Percentiles rank a stretch among this genome's conserved stretches.
These are phyloP conservation scores for Anthophora plumipes DNA, from an alignment of 2,888 invertebrate genomes.

Conservation along the genomic window DNA sequence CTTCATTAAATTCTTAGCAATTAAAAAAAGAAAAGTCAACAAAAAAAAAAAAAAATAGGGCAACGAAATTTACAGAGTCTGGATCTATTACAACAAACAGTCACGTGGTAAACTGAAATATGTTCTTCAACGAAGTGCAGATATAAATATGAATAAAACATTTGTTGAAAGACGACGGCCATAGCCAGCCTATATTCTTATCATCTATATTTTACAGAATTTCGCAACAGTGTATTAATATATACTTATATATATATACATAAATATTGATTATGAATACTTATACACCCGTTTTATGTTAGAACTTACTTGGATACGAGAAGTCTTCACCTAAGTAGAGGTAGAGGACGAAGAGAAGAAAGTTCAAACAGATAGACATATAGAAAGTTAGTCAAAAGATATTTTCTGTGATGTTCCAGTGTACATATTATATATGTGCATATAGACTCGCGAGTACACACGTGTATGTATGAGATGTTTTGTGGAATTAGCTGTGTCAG, in stretches of 20 bases:
- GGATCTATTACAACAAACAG: not conserved
- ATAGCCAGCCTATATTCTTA: conserved; percentile 72
- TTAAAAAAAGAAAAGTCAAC: too few species aligned
- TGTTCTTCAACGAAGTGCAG: conserved; percentile 25
- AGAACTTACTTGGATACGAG: conserved; percentile 88
- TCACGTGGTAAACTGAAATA: not conserved
- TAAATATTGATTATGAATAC: conserved; percentile 36
- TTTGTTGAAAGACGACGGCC: conserved; percentile 75
- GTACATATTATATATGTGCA: conserved; percentile 24
- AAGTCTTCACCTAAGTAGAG: conserved; percentile 87
- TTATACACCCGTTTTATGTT: conserved; percentile 71
- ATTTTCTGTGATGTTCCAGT: conserved; percentile 51
- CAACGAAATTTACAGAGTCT: not conserved
- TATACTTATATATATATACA: conserved; percentile 34
- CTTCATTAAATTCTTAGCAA: too few species aligned
- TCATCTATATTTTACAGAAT: conserved; percentile 43
- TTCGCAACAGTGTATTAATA: conserved; percentile 48
- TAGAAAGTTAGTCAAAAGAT: conserved; percentile 74
- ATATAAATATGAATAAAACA: conserved; percentile 67
- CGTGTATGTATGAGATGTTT: conserved; percentile 8
- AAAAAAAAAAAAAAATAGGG: not conserved
- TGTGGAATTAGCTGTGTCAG: conserved; percentile 4
- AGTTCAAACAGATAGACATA: conserved; percentile 83
- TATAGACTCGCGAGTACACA: conserved; percentile 11
- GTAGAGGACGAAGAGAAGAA: conserved; percentile 79